A percentile compares a stretch with the other conserved stretches of the same genome.
These are phyloP conservation scores for Macaria notata DNA, from an alignment of 2,888 invertebrate species.

Conservation along the genomic window DNA sequence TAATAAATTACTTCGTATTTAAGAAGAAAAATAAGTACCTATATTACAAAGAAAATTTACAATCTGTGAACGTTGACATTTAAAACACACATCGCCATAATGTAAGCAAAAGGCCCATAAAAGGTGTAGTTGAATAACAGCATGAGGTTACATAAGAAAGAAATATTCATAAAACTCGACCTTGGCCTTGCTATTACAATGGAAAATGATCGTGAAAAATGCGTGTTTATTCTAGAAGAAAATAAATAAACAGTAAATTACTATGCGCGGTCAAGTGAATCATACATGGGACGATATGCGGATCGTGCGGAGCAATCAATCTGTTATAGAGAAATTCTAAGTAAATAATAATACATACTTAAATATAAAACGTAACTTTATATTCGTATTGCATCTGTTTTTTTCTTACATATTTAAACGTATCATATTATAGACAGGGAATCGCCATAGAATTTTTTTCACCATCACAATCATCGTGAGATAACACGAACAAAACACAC, in stretches of 20 bases:
- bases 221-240: slow-evolving; percentile 7
- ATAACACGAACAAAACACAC: no score
- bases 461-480: no score
- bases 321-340: background rate
- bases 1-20: background rate
- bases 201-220: slow-evolving; percentile 7
- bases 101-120: background rate
- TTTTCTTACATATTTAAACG: no score
- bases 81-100: background rate
- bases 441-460: no score
- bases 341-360: no score
- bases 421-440: no score
- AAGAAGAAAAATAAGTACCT: background rate
- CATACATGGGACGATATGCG: slow-evolving; percentile 5
- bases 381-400: no score
- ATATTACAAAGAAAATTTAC: background rate
- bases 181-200: slow-evolving; percentile 17
- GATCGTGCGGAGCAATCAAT: slow-evolving; percentile 13
- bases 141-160: slow-evolving; percentile 2
- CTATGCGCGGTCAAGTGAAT: slow-evolving; percentile 14
- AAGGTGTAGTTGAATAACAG: slow-evolving; percentile 1
- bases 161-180: slow-evolving; percentile 13
- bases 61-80: background rate
- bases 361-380: no score
- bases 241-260: slow-evolving; percentile 17